A percentile compares a stretch with the other conserved stretches of the same genome.
These are phyloP conservation scores for Limnodromus scolopaceus DNA, from an alignment of 2,797 vertebrate genomes.

Conservation along the genomic window DNA sequence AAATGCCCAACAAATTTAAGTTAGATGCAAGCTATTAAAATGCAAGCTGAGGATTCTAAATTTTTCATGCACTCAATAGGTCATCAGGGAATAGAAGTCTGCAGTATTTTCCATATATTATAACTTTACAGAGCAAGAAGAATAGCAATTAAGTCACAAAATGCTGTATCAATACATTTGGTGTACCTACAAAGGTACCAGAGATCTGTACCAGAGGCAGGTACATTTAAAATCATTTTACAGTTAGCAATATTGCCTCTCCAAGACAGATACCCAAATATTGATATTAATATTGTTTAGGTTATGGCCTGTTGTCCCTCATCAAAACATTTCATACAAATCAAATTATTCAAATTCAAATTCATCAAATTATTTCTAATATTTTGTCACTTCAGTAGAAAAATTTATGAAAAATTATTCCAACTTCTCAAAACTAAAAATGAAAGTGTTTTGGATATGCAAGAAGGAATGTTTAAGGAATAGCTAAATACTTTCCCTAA, in stretches of 20 bases:
- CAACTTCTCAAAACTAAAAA: not conserved
- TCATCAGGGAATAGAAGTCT: conserved; percentile 15
- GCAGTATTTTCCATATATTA: conserved; percentile 42
- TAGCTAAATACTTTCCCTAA: not conserved
- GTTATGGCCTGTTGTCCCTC: not conserved
- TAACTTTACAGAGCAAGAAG: not conserved
- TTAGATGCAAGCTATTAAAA: conserved; percentile 24
- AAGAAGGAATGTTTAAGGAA: not conserved
- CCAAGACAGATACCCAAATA: not conserved
- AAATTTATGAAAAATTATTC: not conserved
- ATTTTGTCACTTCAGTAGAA: not conserved
- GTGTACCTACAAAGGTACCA: not conserved
- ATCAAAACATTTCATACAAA: not conserved
- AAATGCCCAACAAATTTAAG: conserved; percentile 3
- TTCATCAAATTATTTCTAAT: not conserved
- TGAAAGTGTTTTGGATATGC: not conserved
- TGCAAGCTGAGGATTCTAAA: not conserved
- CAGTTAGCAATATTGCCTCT: not conserved
- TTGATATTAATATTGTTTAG: not conserved
- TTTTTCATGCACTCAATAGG: conserved; percentile 29
- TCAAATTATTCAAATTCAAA: too few species aligned
- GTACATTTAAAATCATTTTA: not conserved
- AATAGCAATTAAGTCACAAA: conserved; percentile 8
- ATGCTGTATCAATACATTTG: not conserved
- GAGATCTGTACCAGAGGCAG: not conserved